Evolutionary conservation across 2,797 vertebrate species (phyloP), one percentile per base, ranked within the genome.

Genomic region (Numenius phaeopus): DNA sequence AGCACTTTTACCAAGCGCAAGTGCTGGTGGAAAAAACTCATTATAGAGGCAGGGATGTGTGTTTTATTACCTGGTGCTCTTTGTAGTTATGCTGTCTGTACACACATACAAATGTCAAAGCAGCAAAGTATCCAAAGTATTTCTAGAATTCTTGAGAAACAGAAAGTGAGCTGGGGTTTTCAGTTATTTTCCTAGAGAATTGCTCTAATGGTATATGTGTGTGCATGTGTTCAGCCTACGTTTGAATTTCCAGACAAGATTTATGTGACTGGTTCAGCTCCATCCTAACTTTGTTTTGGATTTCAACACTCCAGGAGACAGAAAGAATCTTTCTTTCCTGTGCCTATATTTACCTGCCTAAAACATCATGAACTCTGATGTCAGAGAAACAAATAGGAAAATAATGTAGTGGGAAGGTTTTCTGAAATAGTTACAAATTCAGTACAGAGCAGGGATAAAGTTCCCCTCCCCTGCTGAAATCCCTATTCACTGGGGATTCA

Each of bases 401-500:
- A 88, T 23, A 95, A 84, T 29, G 77, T 72, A 70, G 10, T 54
- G 54, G 27, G 58, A 91, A 94, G 40, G 37, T 87, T 77, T 84
- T 89, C 58, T 79, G 62, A 94, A 91, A 92, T 40, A 81, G 58
- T 87, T 94, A 72, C 61, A 95, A 86, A 89, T 93, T 87, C 77
- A 94, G 0, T 65, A 26, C 64, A 83, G 37, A 87, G 40, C 20
- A 93, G 21, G 58, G 39, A 83, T 81, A 92, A 81, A 61, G 49
- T 92, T 94, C 39, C 61, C 21, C 11, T 83, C 27, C 22, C 34
- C 83, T 83, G 59, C 64, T 87, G 69, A 95, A 94, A 94, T 89
- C 67, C 50, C 30, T 90, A 23, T 83, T 95, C 67, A 55, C 47
- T 55, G 55, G 55, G 59, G 55, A 77, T 64, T 80, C 66, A 66